A percentile compares a stretch with the other conserved stretches of the same genome.
Conservation (phyloP, 2,113 vertebrate species). For the Ramphastos sulfuratus region DNA sequence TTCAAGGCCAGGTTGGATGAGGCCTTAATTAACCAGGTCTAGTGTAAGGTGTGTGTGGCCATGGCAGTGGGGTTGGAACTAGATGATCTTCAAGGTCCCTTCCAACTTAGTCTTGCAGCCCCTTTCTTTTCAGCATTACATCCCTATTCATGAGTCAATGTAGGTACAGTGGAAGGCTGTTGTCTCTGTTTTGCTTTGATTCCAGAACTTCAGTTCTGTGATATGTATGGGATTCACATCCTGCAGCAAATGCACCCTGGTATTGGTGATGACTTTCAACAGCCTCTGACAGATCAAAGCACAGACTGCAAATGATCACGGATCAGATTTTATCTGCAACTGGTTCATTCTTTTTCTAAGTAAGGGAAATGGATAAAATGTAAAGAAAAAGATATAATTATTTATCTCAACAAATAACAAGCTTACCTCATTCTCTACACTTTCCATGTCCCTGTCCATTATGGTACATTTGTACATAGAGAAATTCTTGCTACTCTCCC, state of each 20-base stretch:
- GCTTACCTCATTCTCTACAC: rapidly evolving
- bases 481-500: constrained; percentile 40
- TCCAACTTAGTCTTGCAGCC: not conserved
- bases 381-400: not conserved
- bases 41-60: too few relatives aligned
- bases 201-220: not conserved
- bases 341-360: not conserved
- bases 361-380: not conserved
- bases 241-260: not conserved
- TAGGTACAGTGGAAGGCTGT: not conserved
- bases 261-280: not conserved
- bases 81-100: too few relatives aligned
- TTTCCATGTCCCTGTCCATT: rapidly evolving
- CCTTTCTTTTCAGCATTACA: not conserved
- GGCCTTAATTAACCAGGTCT: too few relatives aligned
- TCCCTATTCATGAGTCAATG: not conserved
- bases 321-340: not conserved
- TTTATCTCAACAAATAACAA: not conserved
- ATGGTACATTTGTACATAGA: not conserved
- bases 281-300: not conserved
- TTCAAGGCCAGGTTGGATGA: too few relatives aligned
- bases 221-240: not conserved
- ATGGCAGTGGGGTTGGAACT: too few relatives aligned
- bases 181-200: not conserved
- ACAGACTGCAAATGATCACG: not conserved